Evolutionary conservation across 2,113 vertebrate species (phyloP), one percentile per base, ranked within the genome.

Genomic region (Clarias gariepinus): DNA sequence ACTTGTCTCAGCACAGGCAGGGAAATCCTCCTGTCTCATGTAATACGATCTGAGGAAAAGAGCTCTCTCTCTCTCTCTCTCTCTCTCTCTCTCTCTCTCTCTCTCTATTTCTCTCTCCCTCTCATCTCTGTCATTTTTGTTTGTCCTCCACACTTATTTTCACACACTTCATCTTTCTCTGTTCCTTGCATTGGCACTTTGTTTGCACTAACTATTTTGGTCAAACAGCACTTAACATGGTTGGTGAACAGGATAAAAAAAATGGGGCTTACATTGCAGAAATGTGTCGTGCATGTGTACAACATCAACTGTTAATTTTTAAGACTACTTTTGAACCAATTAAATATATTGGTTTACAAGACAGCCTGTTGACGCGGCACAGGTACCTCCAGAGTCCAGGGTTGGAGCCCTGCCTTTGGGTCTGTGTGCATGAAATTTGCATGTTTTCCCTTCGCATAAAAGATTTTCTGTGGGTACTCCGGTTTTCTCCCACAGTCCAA

Each of bases 11-110:
- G 89, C 89, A 90, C 85, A 89, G 78, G 74, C 41, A 90, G 88
- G 90, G 88, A 88, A 86, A 90, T 89, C 89, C 76, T 89, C n/a
- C 91, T 88, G 88, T 90, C 87, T 89, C 86, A 83, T 87, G 79
- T 92, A 92, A 92, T 89, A 90, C 90, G 92, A 93, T 93, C 89
- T 87, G 77, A 81, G 77, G 73, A 66, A 73, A 69, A 64, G 36
- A 71, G 28, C n/a, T 52, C 47, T 69, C 30, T 73, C n/a, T 36
- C 77, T 41, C 53, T 63, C 47, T 82, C 74, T 87, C 21, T 82
- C 73, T 53, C 77, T 41, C 53, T 63, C 30, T 82, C 74, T 87
- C 21, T 82, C n/a, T 52, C 47, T 61, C 30, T 79, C n/a, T 53
- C 77, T 41, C 53, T n/a, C n/a, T n/a, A n/a, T n/a, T n/a, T 63